A percentile compares a stretch with the other conserved stretches of the same genome.
Evolutionary conservation across 2,113 vertebrate species (phyloP).

Genomic region (Megaleporinus macrocephalus): DNA sequence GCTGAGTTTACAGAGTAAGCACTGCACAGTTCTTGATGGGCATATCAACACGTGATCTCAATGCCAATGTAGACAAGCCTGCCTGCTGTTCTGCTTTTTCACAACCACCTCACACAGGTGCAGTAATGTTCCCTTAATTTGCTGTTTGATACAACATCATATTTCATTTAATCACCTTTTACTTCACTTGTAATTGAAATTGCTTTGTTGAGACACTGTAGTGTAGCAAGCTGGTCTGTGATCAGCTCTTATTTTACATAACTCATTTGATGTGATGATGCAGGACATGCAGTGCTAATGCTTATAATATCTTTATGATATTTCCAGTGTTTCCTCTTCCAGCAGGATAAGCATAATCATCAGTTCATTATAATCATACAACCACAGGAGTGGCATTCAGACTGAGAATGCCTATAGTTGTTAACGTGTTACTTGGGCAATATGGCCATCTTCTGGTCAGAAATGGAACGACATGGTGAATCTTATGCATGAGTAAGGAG

Average conservation of each 20-base stretch:
- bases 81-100: constrained; percentile 41
- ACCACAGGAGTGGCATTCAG: too few species aligned
- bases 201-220: background rate
- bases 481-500: background rate
- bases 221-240: background rate
- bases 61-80: constrained; percentile 78
- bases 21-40: constrained; percentile 76
- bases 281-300: too few species aligned
- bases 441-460: constrained; percentile 31
- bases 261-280: background rate
- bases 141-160: background rate
- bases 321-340: background rate
- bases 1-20: constrained; percentile 28
- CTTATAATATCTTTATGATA: background rate
- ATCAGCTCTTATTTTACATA: background rate
- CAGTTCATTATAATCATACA: background rate
- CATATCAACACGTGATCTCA: constrained; percentile 72
- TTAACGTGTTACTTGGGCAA: constrained; percentile 19
- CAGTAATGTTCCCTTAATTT: background rate
- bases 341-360: background rate
- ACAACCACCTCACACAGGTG: constrained; percentile 3
- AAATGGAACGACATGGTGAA: background rate
- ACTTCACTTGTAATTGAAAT: background rate
- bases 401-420: background rate
- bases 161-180: background rate